A percentile compares a stretch with the other conserved stretches of the same genome.
These are phyloP conservation scores for Bombus confusus DNA, from an alignment of 1,140 invertebrate species.

Conservation along the genomic window DNA sequence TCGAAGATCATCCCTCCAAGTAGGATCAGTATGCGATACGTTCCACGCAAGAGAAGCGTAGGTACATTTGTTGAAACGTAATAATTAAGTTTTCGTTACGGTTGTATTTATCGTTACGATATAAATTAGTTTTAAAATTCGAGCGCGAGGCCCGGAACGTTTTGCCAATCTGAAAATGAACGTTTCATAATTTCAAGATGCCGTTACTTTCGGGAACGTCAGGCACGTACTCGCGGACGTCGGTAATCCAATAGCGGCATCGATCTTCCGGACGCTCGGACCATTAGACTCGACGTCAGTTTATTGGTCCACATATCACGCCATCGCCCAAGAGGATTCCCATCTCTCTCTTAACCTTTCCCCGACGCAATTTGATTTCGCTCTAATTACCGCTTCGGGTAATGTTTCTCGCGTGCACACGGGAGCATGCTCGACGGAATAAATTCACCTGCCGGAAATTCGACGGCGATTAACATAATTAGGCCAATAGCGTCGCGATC, in stretches of 20 bases:
- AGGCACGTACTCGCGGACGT: conserved; percentile 45
- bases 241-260: conserved; percentile 76
- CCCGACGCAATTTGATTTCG: conserved; percentile 64
- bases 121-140: neutral
- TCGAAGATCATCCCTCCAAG: neutral
- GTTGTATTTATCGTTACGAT: neutral
- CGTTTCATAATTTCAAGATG: neutral
- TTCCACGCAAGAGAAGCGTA: accelerated
- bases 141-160: too few relatives aligned
- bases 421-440: conserved; percentile 1
- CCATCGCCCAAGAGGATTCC: conserved; percentile 69
- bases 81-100: neutral
- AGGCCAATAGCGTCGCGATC: conserved; percentile 37
- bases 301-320: conserved; percentile 81
- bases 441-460: conserved; percentile 49
- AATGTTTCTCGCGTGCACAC: conserved; percentile 36
- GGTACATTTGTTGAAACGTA: neutral
- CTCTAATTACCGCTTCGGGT: conserved; percentile 59
- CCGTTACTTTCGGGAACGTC: conserved; percentile 36
- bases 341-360: conserved; percentile 60
- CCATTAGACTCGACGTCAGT: conserved; percentile 79
- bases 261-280: conserved; percentile 77
- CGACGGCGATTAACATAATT: conserved; percentile 51
- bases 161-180: neutral
- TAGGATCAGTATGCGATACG: neutral